Conservation (phyloP, 2,888 invertebrate genomes). For the Yponomeuta cagnagella region DNA sequence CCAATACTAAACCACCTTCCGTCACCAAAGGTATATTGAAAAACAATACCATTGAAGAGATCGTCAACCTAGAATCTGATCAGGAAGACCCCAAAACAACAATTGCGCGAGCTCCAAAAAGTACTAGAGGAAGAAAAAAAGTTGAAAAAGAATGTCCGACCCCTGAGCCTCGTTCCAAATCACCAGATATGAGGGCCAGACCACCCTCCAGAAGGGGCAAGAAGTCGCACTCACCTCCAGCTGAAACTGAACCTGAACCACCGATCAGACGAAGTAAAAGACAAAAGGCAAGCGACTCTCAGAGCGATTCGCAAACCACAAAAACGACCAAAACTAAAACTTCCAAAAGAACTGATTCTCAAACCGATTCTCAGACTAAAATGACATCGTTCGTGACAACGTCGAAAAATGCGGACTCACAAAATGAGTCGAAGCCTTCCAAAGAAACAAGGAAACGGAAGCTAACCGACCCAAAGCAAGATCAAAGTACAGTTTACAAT, state of each 20-base stretch:
- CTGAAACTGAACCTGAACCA: constrained; percentile 21
- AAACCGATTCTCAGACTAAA: background rate
- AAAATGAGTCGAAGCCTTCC: background rate
- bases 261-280: constrained; percentile 45
- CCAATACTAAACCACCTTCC: constrained; percentile 1
- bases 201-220: background rate
- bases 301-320: constrained; percentile 4
- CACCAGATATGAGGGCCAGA: constrained; percentile 2
- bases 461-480: constrained; percentile 22
- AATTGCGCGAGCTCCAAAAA: background rate
- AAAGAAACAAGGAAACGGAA: background rate
- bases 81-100: constrained; percentile 3
- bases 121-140: constrained; percentile 7
- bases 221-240: constrained; percentile 4
- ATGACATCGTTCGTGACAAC: background rate
- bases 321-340: background rate
- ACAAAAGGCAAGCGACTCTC: constrained; percentile 26
- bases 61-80: constrained; percentile 10
- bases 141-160: background rate
- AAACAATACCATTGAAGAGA: constrained; percentile 9
- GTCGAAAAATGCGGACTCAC: background rate
- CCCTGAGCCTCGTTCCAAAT: constrained; percentile 8
- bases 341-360: background rate
- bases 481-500: constrained; percentile 51
- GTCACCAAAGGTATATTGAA: constrained; percentile 1